Base-by-base conservation (phyloP, 2,888 invertebrate species). In the Taphrorychus bicolor region DNA sequence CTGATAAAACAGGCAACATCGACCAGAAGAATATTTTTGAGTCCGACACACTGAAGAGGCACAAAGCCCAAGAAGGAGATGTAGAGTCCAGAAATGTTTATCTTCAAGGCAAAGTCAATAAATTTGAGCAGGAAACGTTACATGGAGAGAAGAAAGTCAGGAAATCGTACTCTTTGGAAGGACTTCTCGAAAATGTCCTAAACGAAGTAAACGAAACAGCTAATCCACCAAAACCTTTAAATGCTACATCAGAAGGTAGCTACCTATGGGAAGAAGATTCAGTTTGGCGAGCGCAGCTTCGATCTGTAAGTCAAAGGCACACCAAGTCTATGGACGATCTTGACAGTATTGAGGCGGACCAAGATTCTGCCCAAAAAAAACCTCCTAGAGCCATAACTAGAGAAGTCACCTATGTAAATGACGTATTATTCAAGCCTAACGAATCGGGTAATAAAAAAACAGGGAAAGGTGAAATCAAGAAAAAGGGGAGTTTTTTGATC, bases 181-280 rank as follows among this genome's bases (percentile, higher is more conserved):
- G 87, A 5, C 74, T 88, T 0, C 73, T 88, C 22, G 87, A 87
- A 72, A 86, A 86, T 72, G 84, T 82, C 58, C 73, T 81, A 53
- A 81, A 76, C 69, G 80, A 82, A 59, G 74, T 71, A 22, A 48
- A 61, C 66, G 76, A 69, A 66, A 11, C 18, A 24, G 7, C 14
- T 51, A 1, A 61, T 57, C 9, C 19, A 59, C 18, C 7, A 54
- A 19, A 56, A 5, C 48, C 59, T 9, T 62, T 53, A 57, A 69
- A 62, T 32, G 16, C 48, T 7, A 65, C 57, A 11, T 72, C 72
- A 66, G 87, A 87, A 76, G 90, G 89, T 54, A 91, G 91, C 75
- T 89, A 90, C 79, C 86, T 91, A 41, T 93, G 93, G 93, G 93
- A 93, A 77, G 92, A 94, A 81, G 93, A 94, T 81, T 83, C 87